Evolutionary conservation across 2,888 invertebrate genomes (phyloP), one percentile per base, ranked within the genome.

Genomic region (Thymelicus lineola): DNA sequence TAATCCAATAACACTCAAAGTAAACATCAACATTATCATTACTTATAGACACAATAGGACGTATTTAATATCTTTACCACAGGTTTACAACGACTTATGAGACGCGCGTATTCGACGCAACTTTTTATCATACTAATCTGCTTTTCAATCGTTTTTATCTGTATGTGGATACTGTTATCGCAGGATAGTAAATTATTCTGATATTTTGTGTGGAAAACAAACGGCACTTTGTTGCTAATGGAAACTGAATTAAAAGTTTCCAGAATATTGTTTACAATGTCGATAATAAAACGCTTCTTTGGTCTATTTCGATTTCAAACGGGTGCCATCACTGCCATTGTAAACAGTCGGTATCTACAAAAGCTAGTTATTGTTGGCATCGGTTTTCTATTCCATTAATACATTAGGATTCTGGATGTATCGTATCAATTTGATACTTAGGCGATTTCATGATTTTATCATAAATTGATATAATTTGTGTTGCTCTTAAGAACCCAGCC

Each of bases 91-190:
- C 42, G 60, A 28, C 42, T 20, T 71, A 75, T 72, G 76, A 75
- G 76, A 76, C 78, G 76, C 80, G 79, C 78, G 76, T 79, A 76
- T 76, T 75, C 80, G 77, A 75, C 80, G 79, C 80, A 75, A 76
- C 80, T 82, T 82, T 70, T 84, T 88, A 88, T 88, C 86, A 75
- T 73, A 88, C 87, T 91, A 90, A 89, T 89, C 88, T 86, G 71
- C 71, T 75, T 72, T 74, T 75, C 80, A 80, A 81, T 80, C 76
- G 78, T 75, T 80, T 77, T 89, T 89, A 89, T 90, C 90, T 86
- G 75, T 76, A 74, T 80, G 64, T 64, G 64, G 76, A 73, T 76
- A 73, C 75, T 76, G 80, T 88, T 91, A 91, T 91, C 91, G 80
- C 74, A 76, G 77, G 80, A 76, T 80, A 80, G 80, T 91, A 90